Evolutionary conservation across 2,797 vertebrate genomes (phyloP), one percentile per base, ranked within the genome.

Genomic region (Chiroxiphia lanceolata): DNA sequence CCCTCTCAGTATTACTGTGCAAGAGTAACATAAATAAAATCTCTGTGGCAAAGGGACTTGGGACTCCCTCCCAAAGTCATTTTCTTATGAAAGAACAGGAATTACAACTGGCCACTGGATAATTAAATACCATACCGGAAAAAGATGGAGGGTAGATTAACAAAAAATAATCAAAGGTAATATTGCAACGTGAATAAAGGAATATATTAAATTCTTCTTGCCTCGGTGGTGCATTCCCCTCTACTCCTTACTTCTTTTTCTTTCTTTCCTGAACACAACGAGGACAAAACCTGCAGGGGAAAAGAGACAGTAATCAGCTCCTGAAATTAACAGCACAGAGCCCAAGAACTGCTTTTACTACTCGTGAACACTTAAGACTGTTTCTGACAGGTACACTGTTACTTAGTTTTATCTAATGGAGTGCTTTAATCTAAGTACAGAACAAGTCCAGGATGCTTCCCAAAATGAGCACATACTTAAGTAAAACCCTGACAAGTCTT

Each of bases 251-350:
- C 88, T 99, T 98, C 98, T 99, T 99, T 96, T 99, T 99, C 98
- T 99, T 99, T 98, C 95, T 98, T 89, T 99, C 99, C 97, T 99
- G 99, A 94, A 98, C 99, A 93, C 99, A 99, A 83, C 99, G 98
- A 2, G 99, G 99, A 97, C 99, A 99, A 98, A 99, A 99, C 99
- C 99, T 99, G 95, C 1, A 54, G 42, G 29, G 31, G 89, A 77
- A 89, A 63, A 90, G 26, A 54, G 33, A 27, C 10, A 38, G 15
- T 20, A 47, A 91, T 92, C 50, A 89, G 40, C 15, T 83, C 38
- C 68, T n/a, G n/a, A 51, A 84, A 31, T 51, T 31, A 83, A 51
- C 15, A 67, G 6, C 61, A 65, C n/a, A 71, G 5, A 44, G 27
- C 50, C 47, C 4, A 11, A 68, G 7, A 78, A 26, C 6, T 44